Evolutionary conservation across 2,113 vertebrate species (phyloP), one percentile per base, ranked within the genome.

Genomic region (Chlorodrepanis virens): DNA sequence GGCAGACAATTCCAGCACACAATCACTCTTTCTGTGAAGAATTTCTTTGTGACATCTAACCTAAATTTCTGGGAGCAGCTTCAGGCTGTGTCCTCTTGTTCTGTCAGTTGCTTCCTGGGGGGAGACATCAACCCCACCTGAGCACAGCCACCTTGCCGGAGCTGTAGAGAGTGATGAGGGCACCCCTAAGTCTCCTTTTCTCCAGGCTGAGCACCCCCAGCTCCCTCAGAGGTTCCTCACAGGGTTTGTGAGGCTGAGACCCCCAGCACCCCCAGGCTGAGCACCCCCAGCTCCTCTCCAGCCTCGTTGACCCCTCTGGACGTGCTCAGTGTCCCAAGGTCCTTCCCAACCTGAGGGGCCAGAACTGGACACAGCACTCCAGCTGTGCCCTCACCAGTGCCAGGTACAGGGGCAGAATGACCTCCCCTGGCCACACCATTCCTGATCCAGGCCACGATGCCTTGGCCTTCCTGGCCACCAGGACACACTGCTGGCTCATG

Each of bases 111-210:
- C 40, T 40, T 14, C 40, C 40, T 40, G 40, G 39, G 13, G 5
- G 13, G 11, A 40, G 39, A 40, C 11, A 12, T 12, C 40, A 35
- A 2, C n/a, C 22, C 14, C 33, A 57, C 1, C 14, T 57, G 33
- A 35, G 9, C 14, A 15, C 22, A 57, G 22, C 0, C 33, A 15
- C 56, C 9, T 57, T 35, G 15, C 56, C n/a, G 53, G 6, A 15
- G 33, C 0, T 35, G 21, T 54, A 9, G 3, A 56, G 31, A 6
- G 53, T 2, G 5, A 33, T 14, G 0, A 4, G 53, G 53, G 1
- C 56, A 23, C 21, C 33, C 9, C 33, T 57, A 33, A 57, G 33
- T 24, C 33, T 57, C 33, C 33, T 57, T 35, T 35, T 35, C 14
- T 35, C 22, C 22, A 57, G 33, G 22, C 22, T 57, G 9, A 57